Evolutionary conservation across 1,140 invertebrate species (phyloP).

Genomic region (Himalopsyche phryganea): DNA sequence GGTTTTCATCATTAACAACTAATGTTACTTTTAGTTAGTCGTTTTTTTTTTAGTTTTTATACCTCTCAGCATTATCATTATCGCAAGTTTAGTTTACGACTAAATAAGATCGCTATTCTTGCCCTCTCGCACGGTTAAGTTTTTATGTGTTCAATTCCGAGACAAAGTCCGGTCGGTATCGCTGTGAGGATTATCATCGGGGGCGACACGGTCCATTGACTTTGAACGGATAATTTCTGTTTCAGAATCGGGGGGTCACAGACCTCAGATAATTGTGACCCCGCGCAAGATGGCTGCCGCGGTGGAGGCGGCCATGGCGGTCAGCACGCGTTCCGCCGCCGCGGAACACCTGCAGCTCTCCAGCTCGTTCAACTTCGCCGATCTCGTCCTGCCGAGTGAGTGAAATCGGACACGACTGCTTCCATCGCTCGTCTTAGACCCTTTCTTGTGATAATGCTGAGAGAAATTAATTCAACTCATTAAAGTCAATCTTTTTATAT

Average conservation of each 20-base stretch:
- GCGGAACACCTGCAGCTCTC: slow-evolving; percentile 21
- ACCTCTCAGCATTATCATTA: neutral
- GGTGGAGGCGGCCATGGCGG: slow-evolving; percentile 34
- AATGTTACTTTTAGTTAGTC: no score
- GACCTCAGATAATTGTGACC: slow-evolving; percentile 66
- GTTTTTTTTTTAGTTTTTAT: no score
- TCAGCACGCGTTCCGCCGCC: slow-evolving; percentile 16
- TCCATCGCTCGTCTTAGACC: neutral
- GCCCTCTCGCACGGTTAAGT: no score
- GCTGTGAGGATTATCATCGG: neutral
- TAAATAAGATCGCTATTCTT: no score
- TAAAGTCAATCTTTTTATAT: neutral
- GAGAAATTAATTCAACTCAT: neutral
- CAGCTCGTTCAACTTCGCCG: slow-evolving; percentile 30
- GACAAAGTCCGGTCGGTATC: no score
- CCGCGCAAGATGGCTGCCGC: slow-evolving; percentile 51
- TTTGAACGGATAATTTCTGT: slow-evolving; percentile 7
- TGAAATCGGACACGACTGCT: neutral
- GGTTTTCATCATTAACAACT: no score
- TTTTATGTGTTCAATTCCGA: no score
- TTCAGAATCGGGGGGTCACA: slow-evolving; percentile 37
- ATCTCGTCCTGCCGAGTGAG: slow-evolving; percentile 32
- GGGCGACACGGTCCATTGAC: neutral
- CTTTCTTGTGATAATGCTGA: neutral
- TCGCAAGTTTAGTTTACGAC: neutral